Conservation (phyloP, 2,888 invertebrate genomes). For the Mimumesa dahlbomi region DNA sequence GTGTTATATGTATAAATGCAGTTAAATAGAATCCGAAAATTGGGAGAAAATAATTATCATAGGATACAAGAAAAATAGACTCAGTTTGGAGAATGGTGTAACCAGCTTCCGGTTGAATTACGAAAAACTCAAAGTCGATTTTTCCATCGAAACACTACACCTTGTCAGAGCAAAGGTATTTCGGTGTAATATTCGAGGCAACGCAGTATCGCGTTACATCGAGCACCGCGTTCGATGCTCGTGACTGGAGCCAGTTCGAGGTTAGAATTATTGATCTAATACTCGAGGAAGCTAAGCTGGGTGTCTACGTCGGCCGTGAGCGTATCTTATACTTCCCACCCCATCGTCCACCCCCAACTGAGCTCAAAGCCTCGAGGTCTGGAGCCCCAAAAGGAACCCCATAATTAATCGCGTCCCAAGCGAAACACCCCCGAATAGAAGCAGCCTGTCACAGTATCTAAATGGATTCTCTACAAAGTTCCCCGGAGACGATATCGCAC, state of each 20-base stretch:
- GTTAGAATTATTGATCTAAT: conserved; percentile 80
- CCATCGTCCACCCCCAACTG: conserved; percentile 63
- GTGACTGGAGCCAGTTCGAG: conserved; percentile 56
- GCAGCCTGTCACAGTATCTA: conserved; percentile 59
- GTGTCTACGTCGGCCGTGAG: conserved; percentile 72
- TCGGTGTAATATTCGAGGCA: conserved; percentile 64
- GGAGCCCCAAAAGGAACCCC: conserved; percentile 72
- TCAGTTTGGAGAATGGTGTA: conserved; percentile 16
- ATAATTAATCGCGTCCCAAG: conserved; percentile 78
- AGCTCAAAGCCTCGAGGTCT: conserved; percentile 73
- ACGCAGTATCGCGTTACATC: conserved; percentile 71
- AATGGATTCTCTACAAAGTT: conserved; percentile 59
- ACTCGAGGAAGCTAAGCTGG: conserved; percentile 77
- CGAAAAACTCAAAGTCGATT: conserved; percentile 32
- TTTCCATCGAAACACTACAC: conserved; percentile 47
- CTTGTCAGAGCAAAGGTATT: conserved; percentile 35
- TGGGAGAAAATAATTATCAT: no score
- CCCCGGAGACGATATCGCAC: conserved; percentile 6
- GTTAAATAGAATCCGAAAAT: no score
- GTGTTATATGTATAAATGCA: no score
- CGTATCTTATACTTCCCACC: conserved; percentile 77
- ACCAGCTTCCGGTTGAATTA: neutral
- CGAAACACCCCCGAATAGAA: conserved; percentile 69
- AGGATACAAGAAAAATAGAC: neutral
- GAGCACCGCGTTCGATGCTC: conserved; percentile 61